Percentiles rank a stretch among this genome's conserved stretches.
phyloP scores from a whole-genome alignment of 2,888 invertebrate species.

The Furcula furcula region DNA sequence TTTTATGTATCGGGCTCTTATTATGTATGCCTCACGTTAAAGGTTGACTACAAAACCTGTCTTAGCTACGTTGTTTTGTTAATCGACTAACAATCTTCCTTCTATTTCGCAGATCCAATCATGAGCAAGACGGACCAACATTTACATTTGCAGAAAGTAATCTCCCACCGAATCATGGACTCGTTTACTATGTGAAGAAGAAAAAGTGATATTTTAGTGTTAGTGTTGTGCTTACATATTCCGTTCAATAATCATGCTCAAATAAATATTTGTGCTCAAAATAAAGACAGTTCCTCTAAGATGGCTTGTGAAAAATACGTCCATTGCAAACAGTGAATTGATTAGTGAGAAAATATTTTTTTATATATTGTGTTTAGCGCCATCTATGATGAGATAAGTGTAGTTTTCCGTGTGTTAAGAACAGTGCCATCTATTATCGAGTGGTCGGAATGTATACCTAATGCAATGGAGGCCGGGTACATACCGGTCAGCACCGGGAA shows the following conservation, averaged over 20 bases:
- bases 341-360: constrained; percentile 25
- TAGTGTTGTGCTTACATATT: constrained; percentile 10
- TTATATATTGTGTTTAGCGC: constrained; percentile 19
- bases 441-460: constrained; percentile 35
- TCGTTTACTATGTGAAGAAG: too few species aligned
- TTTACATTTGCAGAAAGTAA: constrained; percentile 30
- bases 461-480: constrained; percentile 73
- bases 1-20: too few species aligned
- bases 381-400: constrained; percentile 28
- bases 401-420: constrained; percentile 3
- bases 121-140: constrained; percentile 30
- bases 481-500: constrained; percentile 58
- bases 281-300: constrained; percentile 57
- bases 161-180: constrained; percentile 29
- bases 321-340: constrained; percentile 60
- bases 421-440: constrained; percentile 21
- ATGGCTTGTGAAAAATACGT: constrained; percentile 55
- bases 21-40: too few species aligned
- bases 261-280: constrained; percentile 37
- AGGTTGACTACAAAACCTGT: constrained; percentile 23
- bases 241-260: constrained; percentile 39
- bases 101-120: constrained; percentile 61
- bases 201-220: constrained; percentile 2
- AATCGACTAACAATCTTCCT: constrained; percentile 45
- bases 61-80: constrained; percentile 40